Evolutionary conservation across 2,113 vertebrate genomes (phyloP), one percentile per base, ranked within the genome.

Genomic region (Scartelaos histophorus): DNA sequence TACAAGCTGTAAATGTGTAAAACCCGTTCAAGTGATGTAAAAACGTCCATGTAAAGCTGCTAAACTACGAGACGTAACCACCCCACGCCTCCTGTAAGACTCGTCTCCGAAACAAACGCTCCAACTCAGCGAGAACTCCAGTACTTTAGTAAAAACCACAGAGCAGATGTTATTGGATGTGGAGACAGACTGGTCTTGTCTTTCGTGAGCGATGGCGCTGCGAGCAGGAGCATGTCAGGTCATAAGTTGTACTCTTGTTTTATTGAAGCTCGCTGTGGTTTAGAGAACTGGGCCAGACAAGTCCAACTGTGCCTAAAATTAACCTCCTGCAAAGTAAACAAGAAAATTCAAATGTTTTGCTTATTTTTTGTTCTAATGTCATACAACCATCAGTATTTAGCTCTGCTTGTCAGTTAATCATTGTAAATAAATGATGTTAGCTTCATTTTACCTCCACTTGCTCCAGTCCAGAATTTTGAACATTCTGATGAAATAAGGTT

Each of bases 171-270:
- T 47, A 21, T 54, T 21, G 51, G 10, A 21, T 53, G 45, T n/a
- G 7, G 19, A 19, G 6, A n/a, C 7, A 43, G 10, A 10, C 38
- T 43, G 1, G 47, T 69, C 73, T 53, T 69, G 73, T 69, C 67
- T 83, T 38, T 69, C 73, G 61, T 21, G 53, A 60, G 47, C 22
- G 46, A 16, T 81, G 81, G 68, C 60, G 54, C 58, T 7, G 38
- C 65, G 87, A 82, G 87, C 78, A 69, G 22, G 47, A 68, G 61
- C 47, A 60, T 16, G 65, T 81, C 78, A 69, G 43, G 83, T 83
- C 82, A 78, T 43, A 67, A 72, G 67, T 46, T 38, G 24, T 69
- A 67, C 80, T 86, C 74, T 57, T 68, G 75, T 53, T 70, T 62
- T 5, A 76, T 75, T 83, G 53, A 76, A 82, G 72, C 79, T 67